Conservation (phyloP, 2,113 vertebrate genomes). For the Rhadina sibilatrix region DNA sequence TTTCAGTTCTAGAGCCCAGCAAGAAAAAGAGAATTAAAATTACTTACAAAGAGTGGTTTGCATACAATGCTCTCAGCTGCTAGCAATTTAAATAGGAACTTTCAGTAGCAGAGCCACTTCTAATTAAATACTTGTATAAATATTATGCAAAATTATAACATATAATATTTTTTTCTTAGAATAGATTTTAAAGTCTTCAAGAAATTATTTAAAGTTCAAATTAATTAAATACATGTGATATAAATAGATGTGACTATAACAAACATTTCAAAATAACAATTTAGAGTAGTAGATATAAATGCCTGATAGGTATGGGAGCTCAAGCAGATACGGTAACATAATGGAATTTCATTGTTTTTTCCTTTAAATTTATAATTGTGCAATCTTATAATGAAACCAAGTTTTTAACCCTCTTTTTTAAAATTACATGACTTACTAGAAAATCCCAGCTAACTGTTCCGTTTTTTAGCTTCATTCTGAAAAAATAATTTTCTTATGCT, state of each 20-base stretch:
- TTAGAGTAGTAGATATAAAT: neutral
- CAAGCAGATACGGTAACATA: neutral
- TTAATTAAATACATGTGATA: neutral
- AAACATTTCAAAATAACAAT: neutral
- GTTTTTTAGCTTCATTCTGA: neutral
- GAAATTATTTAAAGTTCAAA: neutral
- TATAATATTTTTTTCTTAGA: neutral
- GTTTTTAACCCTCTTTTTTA: fast-evolving
- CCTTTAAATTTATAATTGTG: neutral
- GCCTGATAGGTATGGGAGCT: neutral
- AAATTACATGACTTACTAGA: neutral
- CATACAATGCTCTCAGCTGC: fast-evolving
- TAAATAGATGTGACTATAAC: neutral
- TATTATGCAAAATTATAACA: neutral
- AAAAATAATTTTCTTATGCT: neutral
- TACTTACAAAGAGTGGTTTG: neutral
- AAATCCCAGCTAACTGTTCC: neutral
- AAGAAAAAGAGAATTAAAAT: neutral
- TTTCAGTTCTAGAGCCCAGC: neutral
- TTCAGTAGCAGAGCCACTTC: neutral
- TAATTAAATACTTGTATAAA: neutral
- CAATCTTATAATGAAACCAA: neutral
- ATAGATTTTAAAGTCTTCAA: neutral
- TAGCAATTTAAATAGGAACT: neutral
- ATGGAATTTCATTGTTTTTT: neutral